Evolutionary conservation across 2,888 invertebrate genomes (phyloP).

Genomic region (Tetropium fuscum): DNA sequence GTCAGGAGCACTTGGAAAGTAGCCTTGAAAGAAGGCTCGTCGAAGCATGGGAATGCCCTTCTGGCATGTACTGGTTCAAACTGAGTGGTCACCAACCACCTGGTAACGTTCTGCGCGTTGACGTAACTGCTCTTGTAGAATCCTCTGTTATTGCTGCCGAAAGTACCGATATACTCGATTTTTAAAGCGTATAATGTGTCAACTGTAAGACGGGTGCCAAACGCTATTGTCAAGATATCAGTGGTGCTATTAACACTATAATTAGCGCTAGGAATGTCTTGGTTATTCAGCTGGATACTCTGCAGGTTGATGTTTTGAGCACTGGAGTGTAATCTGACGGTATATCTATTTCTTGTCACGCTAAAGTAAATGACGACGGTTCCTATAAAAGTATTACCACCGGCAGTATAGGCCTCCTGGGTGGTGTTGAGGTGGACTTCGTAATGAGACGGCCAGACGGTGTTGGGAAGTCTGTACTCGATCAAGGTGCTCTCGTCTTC

Average conservation of each 20-base stretch:
- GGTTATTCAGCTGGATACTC: conserved; percentile 26
- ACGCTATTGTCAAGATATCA: conserved; percentile 34
- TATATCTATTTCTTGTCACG: background rate
- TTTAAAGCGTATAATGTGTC: background rate
- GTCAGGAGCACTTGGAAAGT: conserved; percentile 64
- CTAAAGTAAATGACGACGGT: conserved; percentile 7
- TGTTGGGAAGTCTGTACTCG: conserved; percentile 12
- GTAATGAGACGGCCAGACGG: conserved; percentile 10
- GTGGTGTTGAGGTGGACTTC: conserved; percentile 8
- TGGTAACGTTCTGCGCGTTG: conserved; percentile 15
- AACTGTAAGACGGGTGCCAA: background rate
- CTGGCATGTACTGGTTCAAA: conserved; percentile 76
- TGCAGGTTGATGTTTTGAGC: background rate
- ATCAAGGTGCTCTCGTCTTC: conserved; percentile 5
- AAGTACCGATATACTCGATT: conserved; percentile 31
- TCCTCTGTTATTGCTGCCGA: conserved; percentile 27
- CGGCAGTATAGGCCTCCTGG: conserved; percentile 9
- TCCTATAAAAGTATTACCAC: conserved; percentile 2
- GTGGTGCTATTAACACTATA: conserved; percentile 33
- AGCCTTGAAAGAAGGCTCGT: conserved; percentile 77
- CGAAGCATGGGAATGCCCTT: conserved; percentile 80
- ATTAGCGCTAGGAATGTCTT: conserved; percentile 9
- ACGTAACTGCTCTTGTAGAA: conserved; percentile 46
- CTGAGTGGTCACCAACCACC: conserved; percentile 72
- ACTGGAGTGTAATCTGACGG: conserved; percentile 9